Evolutionary conservation across 2,113 vertebrate species (phyloP).

Genomic region (Menidia beryllina): DNA sequence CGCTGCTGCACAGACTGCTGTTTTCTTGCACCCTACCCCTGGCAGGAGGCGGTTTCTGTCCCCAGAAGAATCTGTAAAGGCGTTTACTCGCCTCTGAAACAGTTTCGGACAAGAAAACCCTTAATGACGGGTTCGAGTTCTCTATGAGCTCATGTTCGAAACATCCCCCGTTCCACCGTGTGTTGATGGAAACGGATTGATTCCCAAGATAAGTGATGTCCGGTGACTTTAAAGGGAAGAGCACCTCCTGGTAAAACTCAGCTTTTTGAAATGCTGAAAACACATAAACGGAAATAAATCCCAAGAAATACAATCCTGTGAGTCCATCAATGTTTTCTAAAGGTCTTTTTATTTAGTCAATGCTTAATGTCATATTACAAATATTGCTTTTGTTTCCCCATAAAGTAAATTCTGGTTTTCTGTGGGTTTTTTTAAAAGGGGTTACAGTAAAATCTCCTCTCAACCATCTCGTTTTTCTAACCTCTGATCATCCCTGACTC

Average conservation of each 20-base stretch:
- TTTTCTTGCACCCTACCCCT: conserved; percentile 24
- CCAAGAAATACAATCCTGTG: too few species aligned
- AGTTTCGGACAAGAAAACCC: not conserved
- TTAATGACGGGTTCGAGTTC: conserved; percentile 22
- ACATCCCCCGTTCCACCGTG: conserved; percentile 20
- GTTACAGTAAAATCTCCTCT: too few species aligned
- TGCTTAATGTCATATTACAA: too few species aligned
- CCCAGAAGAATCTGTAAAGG: conserved; percentile 32
- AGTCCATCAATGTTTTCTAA: too few species aligned
- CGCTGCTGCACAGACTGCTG: conserved; percentile 5
- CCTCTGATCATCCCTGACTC: not conserved
- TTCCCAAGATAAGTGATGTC: conserved; percentile 44
- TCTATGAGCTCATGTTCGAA: conserved; percentile 48
- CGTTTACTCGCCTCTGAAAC: conserved; percentile 42
- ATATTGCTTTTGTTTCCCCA: too few species aligned
- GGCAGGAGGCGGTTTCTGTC: conserved; percentile 16
- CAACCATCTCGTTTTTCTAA: too few species aligned
- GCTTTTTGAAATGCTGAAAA: conserved; percentile 1
- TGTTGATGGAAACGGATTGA: conserved; percentile 57
- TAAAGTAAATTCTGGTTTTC: too few species aligned
- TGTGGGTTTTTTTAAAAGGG: not conserved
- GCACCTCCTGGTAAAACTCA: not conserved
- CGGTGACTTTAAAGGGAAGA: not conserved
- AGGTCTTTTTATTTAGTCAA: too few species aligned
- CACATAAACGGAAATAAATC: too few species aligned